Percentiles rank a stretch among this genome's conserved stretches.
phyloP scores from a whole-genome alignment of 2,113 vertebrate genomes.

The Callocephalon fimbriatum region DNA sequence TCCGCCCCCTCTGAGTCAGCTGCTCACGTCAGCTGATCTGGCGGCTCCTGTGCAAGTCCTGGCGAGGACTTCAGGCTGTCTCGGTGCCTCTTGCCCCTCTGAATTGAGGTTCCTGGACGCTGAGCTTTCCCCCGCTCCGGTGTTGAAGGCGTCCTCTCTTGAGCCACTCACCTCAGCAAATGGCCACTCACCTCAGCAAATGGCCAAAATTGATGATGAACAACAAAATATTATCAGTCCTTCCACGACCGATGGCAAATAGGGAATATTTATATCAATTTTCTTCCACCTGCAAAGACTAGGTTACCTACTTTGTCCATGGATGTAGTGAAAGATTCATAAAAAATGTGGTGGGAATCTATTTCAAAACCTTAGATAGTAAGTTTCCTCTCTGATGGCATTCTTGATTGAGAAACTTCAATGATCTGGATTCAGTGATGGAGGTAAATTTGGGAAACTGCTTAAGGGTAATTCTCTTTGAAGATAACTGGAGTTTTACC shows the following conservation, averaged over 20 bases:
- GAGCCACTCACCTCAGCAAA: no score
- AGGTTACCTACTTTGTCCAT: not conserved
- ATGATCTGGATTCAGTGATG: not conserved
- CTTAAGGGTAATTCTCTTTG: not conserved
- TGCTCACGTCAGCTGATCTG: no score
- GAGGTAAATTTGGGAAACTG: not conserved
- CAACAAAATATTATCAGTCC: not conserved
- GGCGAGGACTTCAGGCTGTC: no score
- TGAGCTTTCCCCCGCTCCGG: no score
- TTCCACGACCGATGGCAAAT: not conserved
- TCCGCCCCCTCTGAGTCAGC: no score
- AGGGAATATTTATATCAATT: not conserved
- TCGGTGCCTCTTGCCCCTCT: no score
- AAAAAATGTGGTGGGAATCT: not conserved
- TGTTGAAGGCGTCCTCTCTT: no score
- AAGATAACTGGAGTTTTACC: not conserved
- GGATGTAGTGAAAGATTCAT: not conserved
- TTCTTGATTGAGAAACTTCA: not conserved
- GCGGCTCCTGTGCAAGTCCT: no score
- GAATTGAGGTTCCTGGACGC: no score
- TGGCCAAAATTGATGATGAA: no score
- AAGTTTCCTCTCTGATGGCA: not conserved
- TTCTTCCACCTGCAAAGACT: not conserved
- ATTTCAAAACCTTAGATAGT: not conserved
- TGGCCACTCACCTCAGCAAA: no score